Conservation (phyloP, 2,888 invertebrate species). For the Platycnemis pennipes region DNA sequence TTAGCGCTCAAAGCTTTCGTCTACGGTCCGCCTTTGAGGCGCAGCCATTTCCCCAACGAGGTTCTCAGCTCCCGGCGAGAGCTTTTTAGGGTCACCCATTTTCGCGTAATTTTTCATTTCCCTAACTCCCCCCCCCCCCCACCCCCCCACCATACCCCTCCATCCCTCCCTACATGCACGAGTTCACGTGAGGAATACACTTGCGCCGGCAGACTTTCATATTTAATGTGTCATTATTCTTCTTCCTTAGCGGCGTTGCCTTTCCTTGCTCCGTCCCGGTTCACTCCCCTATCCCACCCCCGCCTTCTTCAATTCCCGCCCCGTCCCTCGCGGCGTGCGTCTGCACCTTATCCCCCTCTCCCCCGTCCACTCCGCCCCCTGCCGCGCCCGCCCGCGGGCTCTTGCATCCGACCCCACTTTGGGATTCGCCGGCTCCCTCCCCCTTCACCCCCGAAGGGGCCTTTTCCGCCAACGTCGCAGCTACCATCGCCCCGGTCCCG, state of each 20-base stretch:
- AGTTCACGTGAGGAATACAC: not conserved
- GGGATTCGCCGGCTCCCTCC: not conserved
- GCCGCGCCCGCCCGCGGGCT: not conserved
- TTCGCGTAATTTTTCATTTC: not conserved
- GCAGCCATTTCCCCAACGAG: not conserved
- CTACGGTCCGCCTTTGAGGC: not conserved
- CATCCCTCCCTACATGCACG: not conserved
- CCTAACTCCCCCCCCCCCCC: too few relatives aligned
- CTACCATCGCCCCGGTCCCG: not conserved
- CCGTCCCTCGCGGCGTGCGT: not conserved
- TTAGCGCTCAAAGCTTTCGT: not conserved
- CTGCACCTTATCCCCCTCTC: not conserved
- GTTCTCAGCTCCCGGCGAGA: not conserved
- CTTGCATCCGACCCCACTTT: not conserved
- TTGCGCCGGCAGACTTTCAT: not conserved
- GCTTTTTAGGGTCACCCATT: not conserved
- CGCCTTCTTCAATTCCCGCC: not conserved
- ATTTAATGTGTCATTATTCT: not conserved
- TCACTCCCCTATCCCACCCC: not conserved
- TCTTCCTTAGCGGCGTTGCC: not conserved
- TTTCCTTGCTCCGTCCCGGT: not conserved
- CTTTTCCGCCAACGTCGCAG: not conserved
- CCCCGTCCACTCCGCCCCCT: not conserved
- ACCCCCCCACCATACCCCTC: too few relatives aligned
- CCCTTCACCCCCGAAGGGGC: not conserved